Evolutionary conservation across 2,113 vertebrate species (phyloP).

Genomic region (Pollimyrus isidori): DNA sequence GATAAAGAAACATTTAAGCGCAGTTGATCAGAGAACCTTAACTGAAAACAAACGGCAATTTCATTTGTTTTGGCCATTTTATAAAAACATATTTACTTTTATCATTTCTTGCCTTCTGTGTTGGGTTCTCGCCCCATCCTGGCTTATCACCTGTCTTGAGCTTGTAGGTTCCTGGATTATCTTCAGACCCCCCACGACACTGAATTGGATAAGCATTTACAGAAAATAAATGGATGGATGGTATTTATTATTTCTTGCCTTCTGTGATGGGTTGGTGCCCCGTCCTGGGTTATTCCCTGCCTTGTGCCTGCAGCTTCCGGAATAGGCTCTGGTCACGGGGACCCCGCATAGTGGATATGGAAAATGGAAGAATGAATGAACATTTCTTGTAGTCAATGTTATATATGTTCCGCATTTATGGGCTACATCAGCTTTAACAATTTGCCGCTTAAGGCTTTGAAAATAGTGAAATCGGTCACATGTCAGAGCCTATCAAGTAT

Average conservation of each 20-base stretch:
- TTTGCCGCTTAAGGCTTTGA: not conserved
- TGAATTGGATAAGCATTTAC: not conserved
- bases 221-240: not conserved
- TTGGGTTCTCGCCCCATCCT: not conserved
- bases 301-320: not conserved
- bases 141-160: not conserved
- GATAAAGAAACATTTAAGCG: not conserved
- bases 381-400: not conserved
- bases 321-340: not conserved
- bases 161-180: not conserved
- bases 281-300: not conserved
- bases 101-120: not conserved
- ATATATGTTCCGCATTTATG: not conserved
- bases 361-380: not conserved
- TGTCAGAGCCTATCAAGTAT: not conserved
- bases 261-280: not conserved
- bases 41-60: not conserved
- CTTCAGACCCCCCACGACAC: not conserved
- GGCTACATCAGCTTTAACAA: not conserved
- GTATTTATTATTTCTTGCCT: not conserved
- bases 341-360: not conserved
- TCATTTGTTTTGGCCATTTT: not conserved
- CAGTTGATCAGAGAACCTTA: not conserved
- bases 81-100: not conserved
- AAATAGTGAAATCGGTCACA: not conserved